Evolutionary conservation across 2,888 invertebrate genomes (phyloP).

Genomic region (Fragum fragum): DNA sequence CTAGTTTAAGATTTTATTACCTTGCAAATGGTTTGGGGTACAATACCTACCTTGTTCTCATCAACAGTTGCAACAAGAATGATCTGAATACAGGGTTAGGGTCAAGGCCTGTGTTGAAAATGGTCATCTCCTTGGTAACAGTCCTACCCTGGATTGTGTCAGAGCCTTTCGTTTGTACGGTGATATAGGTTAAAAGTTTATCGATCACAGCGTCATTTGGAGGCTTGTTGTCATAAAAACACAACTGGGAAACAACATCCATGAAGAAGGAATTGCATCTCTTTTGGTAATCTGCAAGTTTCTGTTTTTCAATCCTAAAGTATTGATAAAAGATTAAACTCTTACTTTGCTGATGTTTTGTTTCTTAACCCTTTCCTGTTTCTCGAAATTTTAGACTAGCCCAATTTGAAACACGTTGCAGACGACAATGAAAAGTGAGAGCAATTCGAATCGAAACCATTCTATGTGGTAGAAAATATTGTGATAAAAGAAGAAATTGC

Average conservation of each 20-base stretch:
- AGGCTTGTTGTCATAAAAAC: slow-evolving; percentile 69
- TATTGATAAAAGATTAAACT: too few relatives aligned
- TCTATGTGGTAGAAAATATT: too few relatives aligned
- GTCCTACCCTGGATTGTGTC: slow-evolving; percentile 18
- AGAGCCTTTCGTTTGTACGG: slow-evolving; percentile 28
- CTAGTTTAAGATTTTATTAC: too few relatives aligned
- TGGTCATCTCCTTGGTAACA: slow-evolving; percentile 73
- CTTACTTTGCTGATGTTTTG: too few relatives aligned
- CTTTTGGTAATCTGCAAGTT: slow-evolving; percentile 69
- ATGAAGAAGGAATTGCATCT: slow-evolving; percentile 77
- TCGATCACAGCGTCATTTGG: slow-evolving; percentile 72
- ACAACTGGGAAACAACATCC: slow-evolving; percentile 78
- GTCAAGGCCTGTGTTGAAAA: slow-evolving; percentile 75
- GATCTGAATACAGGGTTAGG: slow-evolving; percentile 37
- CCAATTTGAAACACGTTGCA: too few relatives aligned
- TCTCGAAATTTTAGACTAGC: too few relatives aligned
- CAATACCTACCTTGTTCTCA: slow-evolving; percentile 25
- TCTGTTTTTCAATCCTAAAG: slow-evolving; percentile 49
- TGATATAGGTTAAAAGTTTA: slow-evolving; percentile 72
- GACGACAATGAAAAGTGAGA: too few relatives aligned
- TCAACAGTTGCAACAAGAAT: slow-evolving; percentile 27
- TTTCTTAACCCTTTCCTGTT: too few relatives aligned
- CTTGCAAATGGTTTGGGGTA: too few relatives aligned
- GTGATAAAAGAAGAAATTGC: too few relatives aligned
- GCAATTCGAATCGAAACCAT: too few relatives aligned